Evolutionary conservation across 2,797 vertebrate genomes (phyloP), one percentile per base, ranked within the genome.

Genomic region (Gallinago solitaria): DNA sequence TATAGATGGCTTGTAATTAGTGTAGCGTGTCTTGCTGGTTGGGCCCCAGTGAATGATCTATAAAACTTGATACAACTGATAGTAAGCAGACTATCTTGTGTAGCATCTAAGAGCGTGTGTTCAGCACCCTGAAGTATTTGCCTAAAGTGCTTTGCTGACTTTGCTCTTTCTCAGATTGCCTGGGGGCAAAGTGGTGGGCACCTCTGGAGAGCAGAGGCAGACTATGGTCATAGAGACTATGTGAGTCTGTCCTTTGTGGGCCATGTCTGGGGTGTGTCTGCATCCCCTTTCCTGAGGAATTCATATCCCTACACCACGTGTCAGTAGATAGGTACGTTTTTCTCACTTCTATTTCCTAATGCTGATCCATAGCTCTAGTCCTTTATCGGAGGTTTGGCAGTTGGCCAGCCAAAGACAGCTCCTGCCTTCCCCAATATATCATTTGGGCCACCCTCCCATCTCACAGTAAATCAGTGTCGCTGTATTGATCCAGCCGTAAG

Each of bases 21-120:
- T 11, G 25, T 61, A 70, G 57, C 14, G 2, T 41, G 17, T 95
- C 73, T 84, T 88, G 47, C 61, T 68, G 59, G 24, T 79, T 93
- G 73, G n/a, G 33, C 9, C 25, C 37, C 24, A 45, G 30, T 91
- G 60, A 39, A 50, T 51, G 71, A 80, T 83, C 37, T 78, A 5
- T 73, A 73, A 61, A 56, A 65, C 41, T 65, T 63, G 54, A 83
- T 95, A 90, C 37, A 86, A 47, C 37, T 83, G 61, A 91, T 79
- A 47, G 5, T 20, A 45, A 82, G 33, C 37, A 79, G 24, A 16
- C 27, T 92, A 76, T 93, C 80, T 70, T 23, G 5, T 23, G 25
- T 54, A 33, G 43, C n/a, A 65, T 84, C 77, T 69, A 24, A 54
- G 35, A 79, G 6, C 23, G 6, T 63, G 47, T 70, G 35, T 75